These are phyloP conservation scores for Momotus momota DNA, from an alignment of 2,797 vertebrate species.

Conservation along the genomic window DNA sequence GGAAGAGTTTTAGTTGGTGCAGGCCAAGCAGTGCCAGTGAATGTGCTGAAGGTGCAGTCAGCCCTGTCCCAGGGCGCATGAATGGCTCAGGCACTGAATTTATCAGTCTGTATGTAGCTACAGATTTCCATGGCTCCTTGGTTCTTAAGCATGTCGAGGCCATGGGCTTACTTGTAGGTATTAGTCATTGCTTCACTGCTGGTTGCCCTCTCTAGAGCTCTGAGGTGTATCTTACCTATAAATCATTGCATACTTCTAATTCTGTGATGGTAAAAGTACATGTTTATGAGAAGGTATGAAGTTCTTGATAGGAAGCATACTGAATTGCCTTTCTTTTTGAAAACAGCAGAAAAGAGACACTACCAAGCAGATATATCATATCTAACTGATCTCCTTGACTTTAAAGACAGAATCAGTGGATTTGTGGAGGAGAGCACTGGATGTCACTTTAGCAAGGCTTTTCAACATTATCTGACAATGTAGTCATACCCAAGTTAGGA, in stretches of 20 bases:
- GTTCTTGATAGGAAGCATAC: neutral
- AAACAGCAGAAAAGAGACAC: neutral
- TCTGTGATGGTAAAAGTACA: neutral
- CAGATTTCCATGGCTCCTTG: neutral
- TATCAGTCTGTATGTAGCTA: neutral
- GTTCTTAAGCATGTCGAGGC: neutral
- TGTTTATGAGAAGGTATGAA: neutral
- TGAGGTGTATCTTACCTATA: neutral
- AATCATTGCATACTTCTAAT: neutral
- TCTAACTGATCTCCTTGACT: neutral
- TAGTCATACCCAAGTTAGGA: neutral
- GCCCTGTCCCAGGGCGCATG: accelerated
- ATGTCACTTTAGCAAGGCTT: neutral
- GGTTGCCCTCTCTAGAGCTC: neutral
- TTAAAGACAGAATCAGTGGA: neutral
- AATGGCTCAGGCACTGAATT: neutral
- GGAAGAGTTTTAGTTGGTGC: neutral
- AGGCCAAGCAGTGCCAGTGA: neutral
- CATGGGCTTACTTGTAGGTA: neutral
- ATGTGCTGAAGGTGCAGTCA: neutral
- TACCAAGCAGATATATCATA: neutral
- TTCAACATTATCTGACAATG: neutral
- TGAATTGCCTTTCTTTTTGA: neutral
- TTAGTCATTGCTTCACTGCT: neutral
- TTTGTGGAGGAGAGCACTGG: neutral